Evolutionary conservation across 2,113 vertebrate species (phyloP).

Genomic region (Crotalus tigris): DNA sequence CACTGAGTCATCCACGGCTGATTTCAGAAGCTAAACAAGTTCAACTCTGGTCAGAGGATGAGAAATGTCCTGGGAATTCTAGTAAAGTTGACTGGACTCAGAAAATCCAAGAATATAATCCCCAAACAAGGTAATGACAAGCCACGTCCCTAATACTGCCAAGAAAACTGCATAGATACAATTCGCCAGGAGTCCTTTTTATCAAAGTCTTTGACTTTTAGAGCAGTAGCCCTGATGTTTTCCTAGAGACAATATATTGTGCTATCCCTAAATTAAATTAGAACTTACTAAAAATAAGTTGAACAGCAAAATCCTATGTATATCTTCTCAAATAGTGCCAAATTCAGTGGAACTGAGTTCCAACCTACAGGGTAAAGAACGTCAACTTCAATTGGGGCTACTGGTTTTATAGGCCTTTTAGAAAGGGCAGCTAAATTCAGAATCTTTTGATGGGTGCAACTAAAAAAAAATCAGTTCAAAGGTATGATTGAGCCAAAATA

Average conservation of each 20-base stretch:
- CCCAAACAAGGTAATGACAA: background rate
- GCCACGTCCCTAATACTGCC: background rate
- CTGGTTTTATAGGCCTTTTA: background rate
- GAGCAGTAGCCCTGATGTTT: background rate
- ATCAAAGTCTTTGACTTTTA: background rate
- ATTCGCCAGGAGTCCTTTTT: background rate
- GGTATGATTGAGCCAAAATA: background rate
- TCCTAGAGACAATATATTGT: background rate
- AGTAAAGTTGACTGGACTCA: background rate
- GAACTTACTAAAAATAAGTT: background rate
- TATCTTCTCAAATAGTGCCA: background rate
- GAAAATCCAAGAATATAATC: background rate
- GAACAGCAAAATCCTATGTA: background rate
- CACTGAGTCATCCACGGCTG: background rate
- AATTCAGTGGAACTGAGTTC: background rate
- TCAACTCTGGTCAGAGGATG: background rate
- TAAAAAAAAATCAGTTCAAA: background rate
- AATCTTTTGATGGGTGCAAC: background rate
- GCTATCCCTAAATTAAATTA: background rate
- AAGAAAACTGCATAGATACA: background rate
- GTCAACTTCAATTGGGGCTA: background rate
- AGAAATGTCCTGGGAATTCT: background rate
- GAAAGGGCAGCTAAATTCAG: background rate
- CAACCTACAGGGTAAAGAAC: background rate
- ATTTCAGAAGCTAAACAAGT: background rate